Base-by-base conservation (phyloP, 1,140 invertebrate species). In the Brachionus asplanchnoidis region DNA sequence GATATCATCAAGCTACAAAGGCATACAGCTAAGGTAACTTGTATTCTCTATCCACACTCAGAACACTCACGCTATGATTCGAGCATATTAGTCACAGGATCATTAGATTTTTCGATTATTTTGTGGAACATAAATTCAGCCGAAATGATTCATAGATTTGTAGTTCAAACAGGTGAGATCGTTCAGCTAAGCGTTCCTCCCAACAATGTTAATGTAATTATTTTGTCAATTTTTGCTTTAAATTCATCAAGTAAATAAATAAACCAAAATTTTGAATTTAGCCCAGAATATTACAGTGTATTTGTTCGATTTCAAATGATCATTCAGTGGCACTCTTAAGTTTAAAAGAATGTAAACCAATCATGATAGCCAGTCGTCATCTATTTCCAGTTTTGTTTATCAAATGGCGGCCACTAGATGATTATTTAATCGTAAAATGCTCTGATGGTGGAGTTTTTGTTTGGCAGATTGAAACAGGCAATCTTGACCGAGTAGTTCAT, bases 391-490 rank as follows among this genome's bases (percentile, higher is more conserved):
- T 99, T 42, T 93, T 95, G 6, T 94, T 93, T 32, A 97, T 99
- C 80, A 97, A 98, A 89, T 99, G 97, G 96, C 92, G 97, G 32
- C 97, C 97, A 0, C 91, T 97, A 2, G 97, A 99, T 89, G 97
- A 99, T 88, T 99, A 98, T 88, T 95, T 99, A 92, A 94, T 99
- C 85, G 95, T 99, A 17, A 95, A 95, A n/a, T 98, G 96, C 88
- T 94, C 95, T 11, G 97, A 99, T 91, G 96, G 97, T 14, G 96
- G 95, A 6, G 96, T 98, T 9, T 98, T 98, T 89, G 95, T 99
- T 1, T 99, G 97, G 97, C 97, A 99, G 92, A 99, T 99, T 96
- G 97, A 99, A 91, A 99, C 97, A 65, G 97, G 93, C 92, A 93
- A 98, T 89, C 89, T 99, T 84, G 97, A 99, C 90, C 92, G 97